Base-by-base conservation (phyloP, 1,140 invertebrate species). In the Lordiphosa mommai region DNA sequence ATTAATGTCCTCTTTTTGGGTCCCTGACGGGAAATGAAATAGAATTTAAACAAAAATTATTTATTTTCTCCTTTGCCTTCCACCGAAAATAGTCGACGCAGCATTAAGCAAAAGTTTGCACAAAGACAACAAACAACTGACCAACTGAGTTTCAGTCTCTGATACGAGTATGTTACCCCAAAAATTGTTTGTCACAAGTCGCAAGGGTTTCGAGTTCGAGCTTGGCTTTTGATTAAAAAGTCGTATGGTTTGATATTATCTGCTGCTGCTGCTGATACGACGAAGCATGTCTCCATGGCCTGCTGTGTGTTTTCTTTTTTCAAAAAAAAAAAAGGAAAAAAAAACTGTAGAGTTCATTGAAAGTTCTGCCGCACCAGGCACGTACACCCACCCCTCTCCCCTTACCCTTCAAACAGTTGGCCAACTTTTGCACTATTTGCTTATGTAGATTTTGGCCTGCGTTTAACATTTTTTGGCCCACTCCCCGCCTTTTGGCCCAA, bases 1-100 rank as follows among this genome's bases (percentile, higher is more conserved):
- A 66, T 70, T 74, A 70, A 82, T 70, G 70, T 60, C 61, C 56
- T 58, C 82, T 23, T 5, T 6, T 80, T 80, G 76, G 74, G 82
- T 80, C 74, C 74, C 76, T 80, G 82, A 76, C 74, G 76, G 74
- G 64, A 79, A 79, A 67, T 61, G 33, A 65, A 80, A 82, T 71
- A 66, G 82, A 71, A 82, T 74, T 69, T 69, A 53, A 53, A 52
- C 1, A 4, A 61, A 71, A 76, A 82, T 80, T 80, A 82, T 82
- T 71, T 82, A 80, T 82, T 71, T 67, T 46, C 14, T n/a, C 57
- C 41, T 13, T 23, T 17, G 17, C 20, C 1, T 29, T 48, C 13
- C 1, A 4, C 5, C n/a, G 2, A 17, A 61, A 70, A 66, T 40
- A 57, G 72, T 40, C 52, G 40, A 76, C 52, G 17, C 72, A 71